phyloP scores from a whole-genome alignment of 2,888 invertebrate genomes.

The Drosophila colorata region DNA sequence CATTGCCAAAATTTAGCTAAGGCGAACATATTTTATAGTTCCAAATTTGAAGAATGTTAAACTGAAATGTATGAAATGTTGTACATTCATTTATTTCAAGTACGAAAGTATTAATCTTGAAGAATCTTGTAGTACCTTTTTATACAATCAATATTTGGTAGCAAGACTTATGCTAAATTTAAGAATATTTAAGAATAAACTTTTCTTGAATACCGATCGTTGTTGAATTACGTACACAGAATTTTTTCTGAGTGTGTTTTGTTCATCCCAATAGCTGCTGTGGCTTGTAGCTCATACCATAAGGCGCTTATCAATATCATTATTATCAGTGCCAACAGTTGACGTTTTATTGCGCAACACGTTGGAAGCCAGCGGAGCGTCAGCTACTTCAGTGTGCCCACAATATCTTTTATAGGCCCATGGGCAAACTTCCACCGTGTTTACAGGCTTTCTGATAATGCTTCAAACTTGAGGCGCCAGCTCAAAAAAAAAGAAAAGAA shows the following conservation, averaged over 20 bases:
- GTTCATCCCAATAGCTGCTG: constrained; percentile 2
- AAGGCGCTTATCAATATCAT: constrained; percentile 47
- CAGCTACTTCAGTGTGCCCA: constrained; percentile 46
- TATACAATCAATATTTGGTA: too few relatives aligned
- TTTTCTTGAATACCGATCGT: too few relatives aligned
- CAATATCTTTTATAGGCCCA: constrained; percentile 32
- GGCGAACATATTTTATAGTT: too few relatives aligned
- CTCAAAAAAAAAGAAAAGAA: neutral
- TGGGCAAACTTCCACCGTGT: constrained; percentile 15
- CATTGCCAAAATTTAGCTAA: too few relatives aligned
- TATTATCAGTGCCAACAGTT: constrained; percentile 61
- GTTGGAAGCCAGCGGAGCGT: constrained; percentile 28
- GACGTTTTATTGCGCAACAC: constrained; percentile 63
- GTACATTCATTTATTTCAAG: too few relatives aligned
- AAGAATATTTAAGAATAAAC: too few relatives aligned
- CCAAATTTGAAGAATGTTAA: too few relatives aligned
- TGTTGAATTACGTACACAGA: too few relatives aligned
- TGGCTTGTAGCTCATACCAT: constrained; percentile 9
- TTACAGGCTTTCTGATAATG: constrained; percentile 25
- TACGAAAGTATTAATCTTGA: too few relatives aligned
- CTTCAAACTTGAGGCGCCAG: neutral
- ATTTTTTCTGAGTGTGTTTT: neutral
- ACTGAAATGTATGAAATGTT: too few relatives aligned
- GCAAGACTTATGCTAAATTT: too few relatives aligned
- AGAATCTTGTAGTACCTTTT: too few relatives aligned